Conservation (phyloP, 2,113 vertebrate genomes). For the Saguinus imperator region DNA sequence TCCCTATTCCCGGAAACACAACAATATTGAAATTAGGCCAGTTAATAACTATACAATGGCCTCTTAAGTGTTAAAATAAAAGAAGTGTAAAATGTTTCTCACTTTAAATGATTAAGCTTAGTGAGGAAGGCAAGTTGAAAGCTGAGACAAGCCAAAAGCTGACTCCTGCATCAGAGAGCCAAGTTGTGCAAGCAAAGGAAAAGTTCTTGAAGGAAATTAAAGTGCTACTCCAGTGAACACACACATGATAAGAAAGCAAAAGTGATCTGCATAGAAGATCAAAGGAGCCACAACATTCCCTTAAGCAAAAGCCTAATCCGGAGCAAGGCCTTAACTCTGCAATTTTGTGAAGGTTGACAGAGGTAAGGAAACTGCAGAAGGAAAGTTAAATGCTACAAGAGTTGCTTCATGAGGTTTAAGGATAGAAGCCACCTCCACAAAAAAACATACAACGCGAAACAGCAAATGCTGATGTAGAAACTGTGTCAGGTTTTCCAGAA, state of each 20-base stretch:
- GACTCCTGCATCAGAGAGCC: not conserved
- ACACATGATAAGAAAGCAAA: not conserved
- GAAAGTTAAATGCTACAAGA: not conserved
- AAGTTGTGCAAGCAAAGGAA: not conserved
- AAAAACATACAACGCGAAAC: not conserved
- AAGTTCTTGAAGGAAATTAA: not conserved
- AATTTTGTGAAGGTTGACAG: not conserved
- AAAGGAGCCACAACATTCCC: not conserved
- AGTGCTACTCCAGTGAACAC: not conserved
- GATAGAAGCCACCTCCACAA: not conserved
- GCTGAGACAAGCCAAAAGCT: not conserved
- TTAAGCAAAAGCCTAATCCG: not conserved
- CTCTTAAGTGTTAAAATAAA: not conserved
- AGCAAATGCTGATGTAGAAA: not conserved
- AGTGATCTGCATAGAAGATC: not conserved
- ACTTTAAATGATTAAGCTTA: not conserved
- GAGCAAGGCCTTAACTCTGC: not conserved
- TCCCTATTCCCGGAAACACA: not conserved
- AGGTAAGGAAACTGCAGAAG: not conserved
- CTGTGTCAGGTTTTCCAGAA: not conserved
- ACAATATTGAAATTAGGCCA: not conserved
- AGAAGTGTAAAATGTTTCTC: not conserved
- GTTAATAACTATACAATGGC: not conserved
- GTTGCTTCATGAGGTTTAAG: not conserved
- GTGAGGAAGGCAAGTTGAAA: not conserved